Conservation (phyloP, 2,888 invertebrate genomes). For the Dusona sp. region DNA sequence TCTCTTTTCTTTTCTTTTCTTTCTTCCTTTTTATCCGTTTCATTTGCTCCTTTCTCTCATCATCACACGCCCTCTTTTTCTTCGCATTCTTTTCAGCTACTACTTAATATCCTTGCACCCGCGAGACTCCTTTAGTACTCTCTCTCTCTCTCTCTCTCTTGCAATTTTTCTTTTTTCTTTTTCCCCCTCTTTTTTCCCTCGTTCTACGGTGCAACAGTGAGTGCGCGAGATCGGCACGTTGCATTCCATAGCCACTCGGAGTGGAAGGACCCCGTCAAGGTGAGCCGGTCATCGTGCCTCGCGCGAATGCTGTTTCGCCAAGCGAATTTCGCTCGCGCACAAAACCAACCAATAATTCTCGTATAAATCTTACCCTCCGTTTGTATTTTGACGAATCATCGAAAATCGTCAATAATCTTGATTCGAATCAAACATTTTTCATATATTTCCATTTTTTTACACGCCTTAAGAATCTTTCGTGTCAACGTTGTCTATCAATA, state of each 20-base stretch:
- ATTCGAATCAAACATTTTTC: neutral
- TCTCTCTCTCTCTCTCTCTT: constrained; percentile 38
- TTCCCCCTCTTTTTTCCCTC: constrained; percentile 49
- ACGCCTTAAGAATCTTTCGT: neutral
- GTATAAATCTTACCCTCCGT: neutral
- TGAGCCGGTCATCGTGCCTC: constrained; percentile 78
- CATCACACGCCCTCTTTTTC: constrained; percentile 32
- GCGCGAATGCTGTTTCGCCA: constrained; percentile 70
- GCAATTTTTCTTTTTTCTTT: neutral
- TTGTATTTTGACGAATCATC: neutral
- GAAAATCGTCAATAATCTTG: neutral
- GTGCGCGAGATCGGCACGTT: constrained; percentile 69
- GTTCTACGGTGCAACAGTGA: constrained; percentile 50
- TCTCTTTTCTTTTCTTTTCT: constrained; percentile 12
- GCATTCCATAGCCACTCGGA: constrained; percentile 80
- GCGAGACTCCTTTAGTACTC: constrained; percentile 39
- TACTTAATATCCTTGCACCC: constrained; percentile 49
- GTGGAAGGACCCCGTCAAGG: constrained; percentile 84
- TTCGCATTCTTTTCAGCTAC: constrained; percentile 13
- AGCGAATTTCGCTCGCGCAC: constrained; percentile 67
- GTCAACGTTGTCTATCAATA: neutral
- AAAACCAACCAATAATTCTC: constrained; percentile 60
- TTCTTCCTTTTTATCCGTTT: constrained; percentile 19
- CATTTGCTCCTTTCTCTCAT: constrained; percentile 12
- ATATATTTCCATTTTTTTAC: neutral